Evolutionary conservation across 2,113 vertebrate genomes (phyloP), one percentile per base, ranked within the genome.

Genomic region (Crotophaga sulcirostris): DNA sequence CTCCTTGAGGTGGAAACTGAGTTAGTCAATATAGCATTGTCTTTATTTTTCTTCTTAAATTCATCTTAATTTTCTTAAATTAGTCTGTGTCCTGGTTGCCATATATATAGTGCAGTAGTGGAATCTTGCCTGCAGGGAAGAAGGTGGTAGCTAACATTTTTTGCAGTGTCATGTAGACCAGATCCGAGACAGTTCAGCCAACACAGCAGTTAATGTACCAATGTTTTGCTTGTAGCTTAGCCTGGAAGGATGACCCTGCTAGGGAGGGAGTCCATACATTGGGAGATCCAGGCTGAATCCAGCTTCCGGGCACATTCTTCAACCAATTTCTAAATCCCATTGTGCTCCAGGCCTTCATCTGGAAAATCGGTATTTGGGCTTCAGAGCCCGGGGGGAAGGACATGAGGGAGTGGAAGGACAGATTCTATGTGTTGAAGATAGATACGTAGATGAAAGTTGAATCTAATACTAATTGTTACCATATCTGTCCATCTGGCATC

Each of bases 391-490:
- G 38, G 42, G 45, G 94, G 55, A 59, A 90, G 76, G 93, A 90
- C 29, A 17, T 55, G 59, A 89, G 47, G 59, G 55, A 63, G 51
- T 58, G 33, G 42, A 93, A 70, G 42, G 72, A 67, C 42, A 55
- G 60, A 90, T 74, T 90, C 36, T 49, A 80, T 13, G 19, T 70
- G 77, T 84, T 72, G 49, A 87, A 95, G 69, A 84, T 36, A 94
- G 68, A 89, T 79, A 84, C 25, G 0, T 49, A 91, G 80, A 69
- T 89, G 58, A 92, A 95, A 94, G 70, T 68, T 94, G 87, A 95
- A 89, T 64, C n/a, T 84, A 40, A 76, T 91, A 64, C 73, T 95
- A 84, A 94, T 94, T 93, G 73, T 96, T 87, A 90, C 73, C 87
- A 47, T 96, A 49, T 92, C 69, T 89, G 11, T 68, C 76, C 49